A percentile compares a stretch with the other conserved stretches of the same genome.
phyloP scores from a whole-genome alignment of 2,797 vertebrate species.

The Muscicapa comitata region DNA sequence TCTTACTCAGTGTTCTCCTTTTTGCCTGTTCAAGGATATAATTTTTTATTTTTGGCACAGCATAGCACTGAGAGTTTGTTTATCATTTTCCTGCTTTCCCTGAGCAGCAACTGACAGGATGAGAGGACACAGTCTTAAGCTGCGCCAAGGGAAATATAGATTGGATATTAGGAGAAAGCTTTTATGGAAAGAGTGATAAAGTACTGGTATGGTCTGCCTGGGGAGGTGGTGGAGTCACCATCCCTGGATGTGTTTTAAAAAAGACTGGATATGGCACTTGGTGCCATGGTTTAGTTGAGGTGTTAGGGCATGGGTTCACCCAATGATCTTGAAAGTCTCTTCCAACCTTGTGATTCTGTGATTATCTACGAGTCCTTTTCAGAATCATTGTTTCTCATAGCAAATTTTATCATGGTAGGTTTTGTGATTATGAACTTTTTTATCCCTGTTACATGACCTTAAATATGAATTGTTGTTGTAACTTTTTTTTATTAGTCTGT shows the following conservation, averaged over 20 bases:
- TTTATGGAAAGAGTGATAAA: background rate
- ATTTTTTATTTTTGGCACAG: background rate
- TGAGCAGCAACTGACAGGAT: background rate
- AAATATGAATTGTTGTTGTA: background rate
- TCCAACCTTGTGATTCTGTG: background rate
- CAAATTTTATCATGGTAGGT: background rate
- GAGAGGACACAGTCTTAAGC: background rate
- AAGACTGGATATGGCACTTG: background rate
- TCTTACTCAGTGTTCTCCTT: background rate
- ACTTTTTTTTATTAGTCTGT: background rate
- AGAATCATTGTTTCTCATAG: background rate
- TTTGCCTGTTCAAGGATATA: background rate
- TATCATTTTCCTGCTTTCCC: background rate
- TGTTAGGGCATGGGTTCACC: background rate
- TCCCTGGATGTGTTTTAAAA: background rate
- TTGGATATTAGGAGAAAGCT: background rate
- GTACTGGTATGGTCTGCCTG: background rate
- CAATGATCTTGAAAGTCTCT: background rate
- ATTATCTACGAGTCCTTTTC: background rate
- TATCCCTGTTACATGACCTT: background rate
- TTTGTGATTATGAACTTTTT: background rate
- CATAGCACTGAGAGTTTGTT: background rate
- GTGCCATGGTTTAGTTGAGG: background rate
- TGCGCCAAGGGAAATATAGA: background rate
- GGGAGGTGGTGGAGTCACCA: background rate